Percentiles rank a stretch among this genome's conserved stretches.
Conservation (phyloP, 2,888 invertebrate species). For the Eilema griseolum region DNA sequence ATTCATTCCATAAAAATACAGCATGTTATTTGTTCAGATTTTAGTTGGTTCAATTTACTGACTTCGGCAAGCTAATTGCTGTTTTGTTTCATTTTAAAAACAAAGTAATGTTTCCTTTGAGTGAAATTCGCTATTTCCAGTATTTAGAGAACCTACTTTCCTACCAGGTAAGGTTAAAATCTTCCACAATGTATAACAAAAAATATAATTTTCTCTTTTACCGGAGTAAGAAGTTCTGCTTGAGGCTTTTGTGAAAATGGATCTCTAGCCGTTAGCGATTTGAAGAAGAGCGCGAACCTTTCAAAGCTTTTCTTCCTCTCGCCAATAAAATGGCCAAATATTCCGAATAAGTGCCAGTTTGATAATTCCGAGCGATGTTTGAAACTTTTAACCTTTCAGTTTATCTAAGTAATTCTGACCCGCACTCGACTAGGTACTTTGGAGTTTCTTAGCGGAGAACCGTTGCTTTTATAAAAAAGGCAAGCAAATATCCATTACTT, state of each 20-base stretch:
- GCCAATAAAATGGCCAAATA: constrained; percentile 64
- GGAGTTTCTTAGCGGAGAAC: constrained; percentile 14
- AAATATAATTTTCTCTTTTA: constrained; percentile 37
- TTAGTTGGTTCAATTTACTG: too few species aligned
- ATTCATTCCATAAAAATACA: too few species aligned
- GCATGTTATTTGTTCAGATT: too few species aligned
- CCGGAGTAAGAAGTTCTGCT: constrained; percentile 56
- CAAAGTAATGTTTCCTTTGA: too few species aligned
- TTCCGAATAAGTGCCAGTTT: constrained; percentile 60
- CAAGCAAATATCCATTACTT: constrained; percentile 12
- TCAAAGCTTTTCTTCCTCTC: constrained; percentile 37
- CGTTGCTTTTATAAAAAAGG: constrained; percentile 18
- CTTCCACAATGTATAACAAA: not conserved
- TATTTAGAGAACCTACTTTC: too few species aligned
- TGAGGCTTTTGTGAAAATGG: constrained; percentile 59
- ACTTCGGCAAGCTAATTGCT: too few species aligned
- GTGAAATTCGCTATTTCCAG: too few species aligned
- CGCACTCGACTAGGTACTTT: constrained; percentile 29
- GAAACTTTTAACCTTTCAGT: constrained; percentile 57
- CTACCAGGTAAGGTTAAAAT: too few species aligned
- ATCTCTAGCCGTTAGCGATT: constrained; percentile 66
- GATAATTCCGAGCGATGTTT: constrained; percentile 56
- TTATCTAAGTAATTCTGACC: constrained; percentile 44
- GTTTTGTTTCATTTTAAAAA: too few species aligned
- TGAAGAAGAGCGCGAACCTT: constrained; percentile 61